Evolutionary conservation across 2,888 invertebrate species (phyloP), one percentile per base, ranked within the genome.

Genomic region (Arge pagana): DNA sequence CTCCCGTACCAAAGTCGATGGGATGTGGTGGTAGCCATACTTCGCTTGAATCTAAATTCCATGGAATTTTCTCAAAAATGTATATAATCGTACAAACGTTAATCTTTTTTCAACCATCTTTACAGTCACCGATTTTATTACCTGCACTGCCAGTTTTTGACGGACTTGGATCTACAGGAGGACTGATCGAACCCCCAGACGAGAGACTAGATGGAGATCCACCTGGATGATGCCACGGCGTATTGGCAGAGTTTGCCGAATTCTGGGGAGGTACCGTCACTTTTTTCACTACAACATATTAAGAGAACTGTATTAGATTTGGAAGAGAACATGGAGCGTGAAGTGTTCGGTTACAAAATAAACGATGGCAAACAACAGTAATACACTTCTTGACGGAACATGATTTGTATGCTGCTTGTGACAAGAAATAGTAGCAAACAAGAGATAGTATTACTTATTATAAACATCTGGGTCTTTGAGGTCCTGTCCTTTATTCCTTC

Each of bases 151-250:
- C 70, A 56, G 65, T 63, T 66, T 74, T 73, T 37, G 70, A 71
- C 55, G 71, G 66, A 64, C 70, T 72, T 50, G 74, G 72, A 61
- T 74, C 74, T 58, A 71, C 64, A 26, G 74, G 68, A 48, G 74
- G 74, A 62, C 74, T 74, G 31, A 74, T 60, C 28, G 74, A 74
- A 33, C 74, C 74, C 53, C 85, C 85, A 8, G 85, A 85, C 3
- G 85, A 85, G 65, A 85, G 78, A 74, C 84, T 85, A 40, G 85
- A 85, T 18, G 85, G 85, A 42, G 85, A 84, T 53, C 85, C 84
- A 53, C 84, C 84, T 36, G 82, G 81, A 58, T 82, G 82, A 72
- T 64, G 79, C 79, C 66, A 79, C 55, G 67, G 74, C 60, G 76
- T 77, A 59, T 68, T 76, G 48, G 69, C 63, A 42, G 64, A 61